phyloP scores from a whole-genome alignment of 1,140 invertebrate species.

The Andrena cerasifolii region DNA sequence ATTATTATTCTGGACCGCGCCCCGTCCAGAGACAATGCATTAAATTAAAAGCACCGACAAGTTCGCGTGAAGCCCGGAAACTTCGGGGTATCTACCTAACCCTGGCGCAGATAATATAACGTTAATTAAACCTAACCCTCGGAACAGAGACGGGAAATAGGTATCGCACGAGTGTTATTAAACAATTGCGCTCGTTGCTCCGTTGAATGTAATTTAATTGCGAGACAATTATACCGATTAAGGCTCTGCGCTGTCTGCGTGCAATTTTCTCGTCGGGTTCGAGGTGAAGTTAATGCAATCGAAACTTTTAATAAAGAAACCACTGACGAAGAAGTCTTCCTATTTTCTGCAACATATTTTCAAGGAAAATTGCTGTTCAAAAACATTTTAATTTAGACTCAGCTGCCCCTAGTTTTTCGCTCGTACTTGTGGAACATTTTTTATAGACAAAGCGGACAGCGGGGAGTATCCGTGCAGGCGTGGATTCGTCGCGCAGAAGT shows the following conservation, averaged over 20 bases:
- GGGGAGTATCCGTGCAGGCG: neutral
- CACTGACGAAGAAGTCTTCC: too few species aligned
- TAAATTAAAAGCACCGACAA: constrained; percentile 37
- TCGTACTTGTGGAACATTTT: neutral
- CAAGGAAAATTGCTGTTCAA: too few species aligned
- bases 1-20: constrained; percentile 44
- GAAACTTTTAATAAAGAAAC: too few species aligned
- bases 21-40: neutral
- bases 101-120: constrained; percentile 18
- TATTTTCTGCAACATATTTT: too few species aligned
- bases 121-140: constrained; percentile 44
- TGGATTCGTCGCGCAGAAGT: neutral
- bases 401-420: neutral
- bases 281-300: too few species aligned
- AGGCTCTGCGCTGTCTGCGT: too few species aligned
- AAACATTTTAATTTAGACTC: too few species aligned
- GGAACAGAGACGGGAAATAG: neutral
- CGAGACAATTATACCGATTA: neutral
- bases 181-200: neutral
- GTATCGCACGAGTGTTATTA: neutral
- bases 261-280: too few species aligned
- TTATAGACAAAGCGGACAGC: neutral
- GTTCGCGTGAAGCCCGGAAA: neutral
- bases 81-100: neutral
- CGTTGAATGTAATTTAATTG: neutral